A percentile compares a stretch with the other conserved stretches of the same genome.
phyloP scores from a whole-genome alignment of 2,797 vertebrate genomes.

The Hydrolagus colliei region DNA sequence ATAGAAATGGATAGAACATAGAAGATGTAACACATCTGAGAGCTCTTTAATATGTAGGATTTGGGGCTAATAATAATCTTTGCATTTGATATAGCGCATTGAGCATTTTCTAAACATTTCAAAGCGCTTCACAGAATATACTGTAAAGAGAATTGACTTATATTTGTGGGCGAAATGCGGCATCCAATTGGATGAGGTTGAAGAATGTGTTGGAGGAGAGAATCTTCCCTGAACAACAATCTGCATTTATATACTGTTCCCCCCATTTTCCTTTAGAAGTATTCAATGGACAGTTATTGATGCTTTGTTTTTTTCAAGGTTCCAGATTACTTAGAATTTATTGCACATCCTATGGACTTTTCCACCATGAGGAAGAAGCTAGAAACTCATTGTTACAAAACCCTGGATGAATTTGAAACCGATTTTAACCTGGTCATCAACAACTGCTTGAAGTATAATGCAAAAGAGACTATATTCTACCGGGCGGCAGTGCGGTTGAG shows the following conservation, averaged over 20 bases:
- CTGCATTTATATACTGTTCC: not conserved
- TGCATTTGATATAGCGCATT: too few relatives aligned
- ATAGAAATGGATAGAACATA: too few relatives aligned
- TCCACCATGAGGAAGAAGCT: conserved; percentile 89
- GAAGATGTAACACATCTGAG: too few relatives aligned
- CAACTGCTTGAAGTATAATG: conserved; percentile 98
- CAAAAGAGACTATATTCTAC: conserved; percentile 96
- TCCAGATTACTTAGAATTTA: conserved; percentile 97
- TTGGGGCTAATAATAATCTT: too few relatives aligned
- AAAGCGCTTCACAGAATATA: too few relatives aligned
- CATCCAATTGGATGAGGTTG: too few relatives aligned
- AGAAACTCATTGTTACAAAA: conserved; percentile 85
- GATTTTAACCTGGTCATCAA: conserved; percentile 96
- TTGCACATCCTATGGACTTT: conserved; percentile 97
- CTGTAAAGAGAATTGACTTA: too few relatives aligned
- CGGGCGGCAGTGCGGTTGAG: conserved; percentile 80
- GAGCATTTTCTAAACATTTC: too few relatives aligned
- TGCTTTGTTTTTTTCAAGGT: conserved; percentile 78
- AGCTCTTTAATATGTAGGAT: too few relatives aligned
- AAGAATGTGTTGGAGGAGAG: too few relatives aligned
- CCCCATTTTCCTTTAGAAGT: not conserved
- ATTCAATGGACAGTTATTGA: not conserved
- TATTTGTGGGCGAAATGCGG: too few relatives aligned
- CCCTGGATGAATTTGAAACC: conserved; percentile 81
- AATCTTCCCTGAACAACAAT: too few relatives aligned